Evolutionary conservation across 2,113 vertebrate genomes (phyloP), one percentile per base, ranked within the genome.

Genomic region (Alouatta palliata): DNA sequence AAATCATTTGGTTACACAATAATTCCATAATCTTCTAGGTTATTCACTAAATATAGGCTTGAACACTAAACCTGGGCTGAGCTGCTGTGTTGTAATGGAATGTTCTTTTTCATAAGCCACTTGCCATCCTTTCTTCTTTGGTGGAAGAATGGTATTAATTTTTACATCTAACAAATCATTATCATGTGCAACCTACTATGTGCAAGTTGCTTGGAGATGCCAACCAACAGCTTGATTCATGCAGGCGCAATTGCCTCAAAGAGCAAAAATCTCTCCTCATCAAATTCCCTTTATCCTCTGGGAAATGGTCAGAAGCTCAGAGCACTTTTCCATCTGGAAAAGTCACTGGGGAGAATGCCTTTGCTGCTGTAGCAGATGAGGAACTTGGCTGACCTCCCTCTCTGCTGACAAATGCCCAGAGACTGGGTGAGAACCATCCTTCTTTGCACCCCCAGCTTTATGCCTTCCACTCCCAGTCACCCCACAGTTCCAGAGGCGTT

Each of bases 291-390:
- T 35, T 9, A 19, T 75, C 95, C 94, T 92, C 95, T 82, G 92
- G 96, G 97, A 95, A 85, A 86, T 81, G 96, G 68, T 96, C 92
- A 95, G 85, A 94, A 90, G 81, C 95, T 79, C 25, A 2, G 25
- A 97, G 95, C 75, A 75, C 96, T 96, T 98, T 98, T 97, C 96
- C 97, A 97, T 96, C 94, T 97, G 97, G 94, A 97, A 89, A 68
- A 95, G 32, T 43, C 96, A 81, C 96, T 85, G 49, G 97, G 92
- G 97, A 98, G 80, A 73, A 79, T 1, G 37, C 49, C 83, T 95
- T 37, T 87, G 84, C 70, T 68, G 52, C 73, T 84, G 27, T 9
- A 88, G 96, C 94, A 83, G 90, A 98, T 37, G 17, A 96, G 82
- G 95, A 96, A 95, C 92, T 96, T 98, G 97, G 96, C 98, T 92